Conservation (phyloP, 2,797 vertebrate genomes). For the Myotis myotis region DNA sequence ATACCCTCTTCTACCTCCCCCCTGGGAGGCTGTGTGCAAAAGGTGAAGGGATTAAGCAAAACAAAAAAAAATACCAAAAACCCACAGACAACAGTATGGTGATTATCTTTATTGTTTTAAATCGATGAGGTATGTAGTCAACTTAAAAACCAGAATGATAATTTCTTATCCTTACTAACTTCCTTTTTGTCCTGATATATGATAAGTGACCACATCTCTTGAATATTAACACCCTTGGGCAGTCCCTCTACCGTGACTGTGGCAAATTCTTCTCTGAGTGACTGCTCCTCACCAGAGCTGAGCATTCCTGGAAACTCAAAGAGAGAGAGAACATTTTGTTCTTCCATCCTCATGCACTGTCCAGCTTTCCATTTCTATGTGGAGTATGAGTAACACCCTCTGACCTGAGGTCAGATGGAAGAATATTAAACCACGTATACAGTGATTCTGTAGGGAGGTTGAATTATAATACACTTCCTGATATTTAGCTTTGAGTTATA, state of each 20-base stretch:
- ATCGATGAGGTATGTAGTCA: neutral
- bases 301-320: neutral
- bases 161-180: neutral
- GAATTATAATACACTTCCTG: neutral
- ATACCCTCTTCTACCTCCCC: neutral
- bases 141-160: neutral
- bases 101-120: neutral
- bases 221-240: neutral
- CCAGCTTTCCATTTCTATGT: neutral
- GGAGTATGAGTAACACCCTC: neutral
- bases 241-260: neutral
- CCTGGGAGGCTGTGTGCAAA: neutral
- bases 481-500: neutral
- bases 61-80: neutral
- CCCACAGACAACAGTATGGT: neutral
- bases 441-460: neutral
- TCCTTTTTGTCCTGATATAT: neutral
- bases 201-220: neutral
- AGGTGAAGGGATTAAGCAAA: neutral
- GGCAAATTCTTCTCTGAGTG: neutral
- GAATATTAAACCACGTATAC: neutral
- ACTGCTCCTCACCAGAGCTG: neutral
- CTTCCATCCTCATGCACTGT: neutral
- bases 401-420: neutral
- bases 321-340: neutral